These are phyloP conservation scores for Amazona vittata DNA, from an alignment of 2,113 vertebrate species.

Conservation along the genomic window DNA sequence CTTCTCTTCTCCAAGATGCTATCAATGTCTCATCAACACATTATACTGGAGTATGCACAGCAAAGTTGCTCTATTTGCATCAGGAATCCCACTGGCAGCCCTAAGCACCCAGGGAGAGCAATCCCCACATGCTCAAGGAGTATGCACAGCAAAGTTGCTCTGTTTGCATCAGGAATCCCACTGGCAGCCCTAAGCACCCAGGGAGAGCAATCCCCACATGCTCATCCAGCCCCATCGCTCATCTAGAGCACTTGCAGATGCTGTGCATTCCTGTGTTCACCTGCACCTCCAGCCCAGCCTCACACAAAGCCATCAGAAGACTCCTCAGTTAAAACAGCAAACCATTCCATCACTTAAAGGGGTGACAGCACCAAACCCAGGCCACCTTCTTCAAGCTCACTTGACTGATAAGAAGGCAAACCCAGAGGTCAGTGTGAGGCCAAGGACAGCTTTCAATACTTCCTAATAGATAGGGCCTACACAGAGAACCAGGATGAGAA, in stretches of 20 bases:
- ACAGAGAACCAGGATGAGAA: not conserved
- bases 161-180: not conserved
- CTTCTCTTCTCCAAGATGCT: not conserved
- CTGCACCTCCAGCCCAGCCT: not conserved
- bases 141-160: not conserved
- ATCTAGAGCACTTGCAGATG: not conserved
- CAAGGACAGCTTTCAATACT: not conserved
- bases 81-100: not conserved
- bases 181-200: too few species aligned
- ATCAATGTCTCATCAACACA: not conserved
- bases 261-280: not conserved
- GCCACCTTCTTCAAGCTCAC: not conserved
- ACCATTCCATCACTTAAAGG: not conserved
- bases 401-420: not conserved
- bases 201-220: fast-evolving
- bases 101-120: not conserved
- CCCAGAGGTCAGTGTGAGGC: not conserved
- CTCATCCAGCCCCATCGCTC: too few species aligned
- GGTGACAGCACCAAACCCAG: not conserved
- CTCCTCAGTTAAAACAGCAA: not conserved
- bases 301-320: not conserved
- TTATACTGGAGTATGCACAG: not conserved
- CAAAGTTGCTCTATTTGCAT: not conserved
- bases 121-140: not conserved
- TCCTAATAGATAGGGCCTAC: not conserved